phyloP scores from a whole-genome alignment of 2,888 invertebrate species.

The Lobophora halterata region DNA sequence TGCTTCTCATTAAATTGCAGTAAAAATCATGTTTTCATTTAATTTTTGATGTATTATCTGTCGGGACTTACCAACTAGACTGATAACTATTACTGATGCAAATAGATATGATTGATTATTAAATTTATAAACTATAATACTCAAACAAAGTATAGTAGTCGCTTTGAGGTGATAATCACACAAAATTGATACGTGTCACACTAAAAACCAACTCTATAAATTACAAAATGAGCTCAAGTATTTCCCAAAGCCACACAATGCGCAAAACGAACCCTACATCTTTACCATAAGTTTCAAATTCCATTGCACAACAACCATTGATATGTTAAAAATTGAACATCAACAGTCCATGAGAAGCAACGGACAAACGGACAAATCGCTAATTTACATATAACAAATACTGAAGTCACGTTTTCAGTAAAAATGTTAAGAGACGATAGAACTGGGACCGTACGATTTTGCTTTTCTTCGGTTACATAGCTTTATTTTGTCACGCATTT shows the following conservation, averaged over 20 bases:
- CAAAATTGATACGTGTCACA: conserved; percentile 7
- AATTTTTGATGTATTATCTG: too few species aligned
- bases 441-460: conserved; percentile 24
- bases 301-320: conserved; percentile 3
- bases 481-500: conserved; percentile 9
- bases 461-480: neutral
- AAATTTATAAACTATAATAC: too few species aligned
- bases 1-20: too few species aligned
- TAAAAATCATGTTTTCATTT: too few species aligned
- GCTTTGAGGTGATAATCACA: neutral
- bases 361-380: conserved; percentile 68
- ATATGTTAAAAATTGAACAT: conserved; percentile 41
- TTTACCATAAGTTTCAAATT: conserved; percentile 19
- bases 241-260: neutral
- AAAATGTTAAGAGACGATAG: conserved; percentile 55
- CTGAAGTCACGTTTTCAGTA: conserved; percentile 77
- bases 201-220: conserved; percentile 4
- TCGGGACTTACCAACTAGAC: too few species aligned
- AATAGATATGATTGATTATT: too few species aligned
- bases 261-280: conserved; percentile 1
- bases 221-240: conserved; percentile 12
- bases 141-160: too few species aligned
- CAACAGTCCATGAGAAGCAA: conserved; percentile 48
- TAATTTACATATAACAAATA: conserved; percentile 81
- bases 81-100: too few species aligned